Conservation (phyloP, 2,888 invertebrate genomes). For the Ectropis crepuscularia region DNA sequence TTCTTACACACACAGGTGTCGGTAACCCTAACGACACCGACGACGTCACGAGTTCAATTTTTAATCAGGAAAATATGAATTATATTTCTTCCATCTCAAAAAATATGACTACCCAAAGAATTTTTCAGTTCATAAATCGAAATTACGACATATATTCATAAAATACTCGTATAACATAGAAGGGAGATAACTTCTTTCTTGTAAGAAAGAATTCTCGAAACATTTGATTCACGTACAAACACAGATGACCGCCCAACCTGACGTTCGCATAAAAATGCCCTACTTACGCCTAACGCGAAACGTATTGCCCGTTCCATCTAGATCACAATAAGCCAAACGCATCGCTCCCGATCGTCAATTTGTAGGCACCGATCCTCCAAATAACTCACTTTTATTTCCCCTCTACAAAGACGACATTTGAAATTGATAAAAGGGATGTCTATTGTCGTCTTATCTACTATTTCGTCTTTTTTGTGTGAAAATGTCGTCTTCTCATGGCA, state of each 20-base stretch:
- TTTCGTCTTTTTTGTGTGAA: constrained; percentile 42
- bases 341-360: constrained; percentile 29
- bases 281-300: constrained; percentile 22
- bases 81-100: too few relatives aligned
- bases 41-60: too few relatives aligned
- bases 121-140: too few relatives aligned
- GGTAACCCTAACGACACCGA: too few relatives aligned
- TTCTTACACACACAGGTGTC: too few relatives aligned
- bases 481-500: constrained; percentile 28
- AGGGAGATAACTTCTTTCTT: neutral
- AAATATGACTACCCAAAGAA: too few relatives aligned
- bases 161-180: too few relatives aligned
- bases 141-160: too few relatives aligned
- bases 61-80: too few relatives aligned
- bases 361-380: constrained; percentile 31
- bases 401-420: constrained; percentile 35
- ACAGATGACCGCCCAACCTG: constrained; percentile 12
- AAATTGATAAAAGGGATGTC: constrained; percentile 42
- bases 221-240: constrained; percentile 6
- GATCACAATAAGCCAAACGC: constrained; percentile 33
- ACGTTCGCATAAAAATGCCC: constrained; percentile 20
- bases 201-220: neutral
- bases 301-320: constrained; percentile 16
- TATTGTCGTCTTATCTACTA: constrained; percentile 40
- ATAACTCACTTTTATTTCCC: constrained; percentile 43